phyloP scores from a whole-genome alignment of 2,113 vertebrate genomes.

The Panthera uncia region DNA sequence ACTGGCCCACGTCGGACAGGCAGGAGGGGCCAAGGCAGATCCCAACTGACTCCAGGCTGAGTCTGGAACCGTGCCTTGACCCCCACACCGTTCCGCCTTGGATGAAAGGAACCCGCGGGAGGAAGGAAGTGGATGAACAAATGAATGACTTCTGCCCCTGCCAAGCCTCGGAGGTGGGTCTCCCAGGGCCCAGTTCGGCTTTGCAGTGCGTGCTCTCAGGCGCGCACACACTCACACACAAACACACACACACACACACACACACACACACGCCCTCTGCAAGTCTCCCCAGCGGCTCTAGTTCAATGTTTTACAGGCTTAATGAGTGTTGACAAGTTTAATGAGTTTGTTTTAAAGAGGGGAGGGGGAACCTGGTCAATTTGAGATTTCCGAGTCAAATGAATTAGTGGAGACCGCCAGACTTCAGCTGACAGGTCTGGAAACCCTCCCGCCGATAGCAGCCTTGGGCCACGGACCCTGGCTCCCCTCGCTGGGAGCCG shows the following conservation, averaged over 20 bases:
- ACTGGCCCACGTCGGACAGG: constrained; percentile 67
- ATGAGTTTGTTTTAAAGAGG: constrained; percentile 93
- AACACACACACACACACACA: background rate
- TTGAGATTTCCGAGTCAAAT: constrained; percentile 97
- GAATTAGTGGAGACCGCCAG: constrained; percentile 90
- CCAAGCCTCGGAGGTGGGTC: background rate
- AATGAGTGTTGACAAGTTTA: constrained; percentile 99
- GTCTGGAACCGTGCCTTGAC: accelerated
- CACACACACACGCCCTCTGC: constrained; percentile 44
- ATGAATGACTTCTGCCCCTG: background rate
- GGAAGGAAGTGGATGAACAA: background rate
- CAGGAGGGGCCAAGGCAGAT: background rate
- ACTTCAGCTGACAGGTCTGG: constrained; percentile 89
- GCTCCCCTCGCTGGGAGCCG: background rate
- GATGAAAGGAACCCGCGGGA: background rate
- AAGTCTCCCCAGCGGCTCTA: constrained; percentile 83
- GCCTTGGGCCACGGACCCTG: constrained; percentile 55
- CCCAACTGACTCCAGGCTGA: background rate
- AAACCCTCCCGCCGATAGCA: constrained; percentile 84
- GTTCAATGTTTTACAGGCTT: constrained; percentile 91
- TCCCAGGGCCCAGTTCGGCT: constrained; percentile 43
- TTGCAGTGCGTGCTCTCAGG: background rate
- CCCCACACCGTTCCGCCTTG: background rate
- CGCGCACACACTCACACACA: background rate
- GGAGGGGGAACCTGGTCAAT: constrained; percentile 92